Evolutionary conservation across 2,797 vertebrate species (phyloP).

Genomic region (Gallinago nigripennis): DNA sequence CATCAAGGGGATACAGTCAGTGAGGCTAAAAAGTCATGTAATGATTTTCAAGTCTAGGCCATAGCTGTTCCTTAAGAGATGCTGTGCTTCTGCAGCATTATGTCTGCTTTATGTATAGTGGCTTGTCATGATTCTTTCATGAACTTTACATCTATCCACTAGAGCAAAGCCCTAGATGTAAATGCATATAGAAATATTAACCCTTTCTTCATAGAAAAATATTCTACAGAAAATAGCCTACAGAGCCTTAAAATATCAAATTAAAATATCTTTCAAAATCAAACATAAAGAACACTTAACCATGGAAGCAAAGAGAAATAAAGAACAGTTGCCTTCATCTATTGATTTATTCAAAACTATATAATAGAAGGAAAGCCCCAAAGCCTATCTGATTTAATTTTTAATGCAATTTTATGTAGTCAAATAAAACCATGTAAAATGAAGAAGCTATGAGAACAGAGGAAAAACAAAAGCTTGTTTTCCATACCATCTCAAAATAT

Average conservation of each 20-base stretch:
- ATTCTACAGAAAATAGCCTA: not conserved
- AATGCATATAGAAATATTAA: not conserved
- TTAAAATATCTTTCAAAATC: not conserved
- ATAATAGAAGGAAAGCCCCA: not conserved
- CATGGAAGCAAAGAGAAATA: not conserved
- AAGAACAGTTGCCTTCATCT: not conserved
- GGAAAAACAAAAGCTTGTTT: not conserved
- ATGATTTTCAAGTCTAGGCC: conserved; percentile 13
- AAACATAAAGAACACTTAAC: not conserved
- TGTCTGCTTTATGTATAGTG: not conserved
- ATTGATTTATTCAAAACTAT: not conserved
- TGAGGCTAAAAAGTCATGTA: conserved; percentile 1
- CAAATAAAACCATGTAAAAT: not conserved
- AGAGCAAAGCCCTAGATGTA: not conserved
- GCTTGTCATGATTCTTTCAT: conserved; percentile 27
- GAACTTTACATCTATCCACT: not conserved
- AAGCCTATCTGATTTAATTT: not conserved
- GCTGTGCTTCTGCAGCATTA: not conserved
- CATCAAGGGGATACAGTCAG: not conserved
- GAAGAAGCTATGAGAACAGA: not conserved
- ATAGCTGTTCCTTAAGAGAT: not conserved
- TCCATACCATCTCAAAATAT: not conserved
- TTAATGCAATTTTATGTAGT: not conserved
- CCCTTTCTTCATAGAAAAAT: not conserved
- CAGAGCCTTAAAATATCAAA: not conserved